phyloP scores from a whole-genome alignment of 1,140 invertebrate species.

The Drosophila auraria region DNA sequence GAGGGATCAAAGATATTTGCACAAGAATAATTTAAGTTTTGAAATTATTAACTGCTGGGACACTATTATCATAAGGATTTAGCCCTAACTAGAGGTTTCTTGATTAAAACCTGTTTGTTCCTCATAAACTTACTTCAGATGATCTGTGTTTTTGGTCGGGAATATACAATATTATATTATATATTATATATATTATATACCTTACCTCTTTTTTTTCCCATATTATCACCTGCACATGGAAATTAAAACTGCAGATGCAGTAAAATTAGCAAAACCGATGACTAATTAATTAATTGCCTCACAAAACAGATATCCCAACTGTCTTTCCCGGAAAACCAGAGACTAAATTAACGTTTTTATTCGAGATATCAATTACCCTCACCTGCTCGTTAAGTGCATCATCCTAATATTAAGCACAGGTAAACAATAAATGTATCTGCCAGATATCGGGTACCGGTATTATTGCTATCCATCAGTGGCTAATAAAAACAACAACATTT shows the following conservation, averaged over 20 bases:
- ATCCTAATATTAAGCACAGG: background rate
- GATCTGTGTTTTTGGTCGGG: too few relatives aligned
- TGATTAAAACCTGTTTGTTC: too few relatives aligned
- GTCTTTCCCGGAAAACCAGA: slow-evolving; percentile 7
- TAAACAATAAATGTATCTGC: background rate
- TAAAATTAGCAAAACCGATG: background rate
- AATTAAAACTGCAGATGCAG: slow-evolving; percentile 6
- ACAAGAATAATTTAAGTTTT: too few relatives aligned
- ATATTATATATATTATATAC: too few relatives aligned
- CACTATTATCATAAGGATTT: too few relatives aligned
- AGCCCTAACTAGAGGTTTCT: too few relatives aligned
- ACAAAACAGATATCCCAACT: slow-evolving; percentile 13
- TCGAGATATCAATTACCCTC: slow-evolving; percentile 15
- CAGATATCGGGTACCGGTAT: background rate
- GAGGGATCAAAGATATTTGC: background rate
- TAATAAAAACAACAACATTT: slow-evolving; percentile 4
- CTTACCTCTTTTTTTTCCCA: too few relatives aligned
- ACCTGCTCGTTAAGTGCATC: background rate
- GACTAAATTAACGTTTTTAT: background rate
- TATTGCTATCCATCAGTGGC: background rate
- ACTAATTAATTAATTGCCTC: slow-evolving; percentile 8
- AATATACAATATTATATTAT: too few relatives aligned
- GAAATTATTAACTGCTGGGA: too few relatives aligned
- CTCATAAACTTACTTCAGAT: too few relatives aligned
- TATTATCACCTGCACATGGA: background rate